These are phyloP conservation scores for Tetragnatha versicolor DNA, from an alignment of 1,140 invertebrate species.

Conservation along the genomic window DNA sequence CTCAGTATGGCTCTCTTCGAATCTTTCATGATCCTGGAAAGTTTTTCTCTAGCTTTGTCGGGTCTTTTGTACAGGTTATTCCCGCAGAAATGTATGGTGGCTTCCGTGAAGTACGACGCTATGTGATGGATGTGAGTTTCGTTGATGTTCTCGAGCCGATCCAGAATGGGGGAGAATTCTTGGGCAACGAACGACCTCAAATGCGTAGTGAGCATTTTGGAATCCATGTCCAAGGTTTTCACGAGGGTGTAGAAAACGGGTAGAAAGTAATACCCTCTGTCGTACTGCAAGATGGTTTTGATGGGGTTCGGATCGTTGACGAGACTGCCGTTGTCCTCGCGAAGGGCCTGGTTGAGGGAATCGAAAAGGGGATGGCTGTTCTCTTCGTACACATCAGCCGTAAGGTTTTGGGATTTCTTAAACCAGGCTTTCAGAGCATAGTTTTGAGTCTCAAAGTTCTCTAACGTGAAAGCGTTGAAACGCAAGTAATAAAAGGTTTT, in stretches of 20 bases:
- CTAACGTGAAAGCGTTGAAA: background rate
- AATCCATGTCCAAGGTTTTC: background rate
- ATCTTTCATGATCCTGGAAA: background rate
- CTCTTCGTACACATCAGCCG: background rate
- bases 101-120: background rate
- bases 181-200: background rate
- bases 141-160: background rate
- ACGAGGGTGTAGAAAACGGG: constrained; percentile 11
- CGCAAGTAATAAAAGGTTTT: constrained; percentile 12
- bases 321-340: background rate
- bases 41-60: background rate
- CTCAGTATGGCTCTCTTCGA: background rate
- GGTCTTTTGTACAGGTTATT: background rate
- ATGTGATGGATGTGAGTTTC: background rate
- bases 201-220: background rate
- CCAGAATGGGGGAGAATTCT: background rate
- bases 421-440: constrained; percentile 10
- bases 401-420: background rate
- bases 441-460: background rate
- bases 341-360: background rate
- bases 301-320: constrained; percentile 2
- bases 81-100: constrained; percentile 6
- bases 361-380: background rate
- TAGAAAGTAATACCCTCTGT: constrained; percentile 32
- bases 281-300: constrained; percentile 13